Base-by-base conservation (phyloP, 2,888 invertebrate species). In the Prosopocoilus inquinatus region DNA sequence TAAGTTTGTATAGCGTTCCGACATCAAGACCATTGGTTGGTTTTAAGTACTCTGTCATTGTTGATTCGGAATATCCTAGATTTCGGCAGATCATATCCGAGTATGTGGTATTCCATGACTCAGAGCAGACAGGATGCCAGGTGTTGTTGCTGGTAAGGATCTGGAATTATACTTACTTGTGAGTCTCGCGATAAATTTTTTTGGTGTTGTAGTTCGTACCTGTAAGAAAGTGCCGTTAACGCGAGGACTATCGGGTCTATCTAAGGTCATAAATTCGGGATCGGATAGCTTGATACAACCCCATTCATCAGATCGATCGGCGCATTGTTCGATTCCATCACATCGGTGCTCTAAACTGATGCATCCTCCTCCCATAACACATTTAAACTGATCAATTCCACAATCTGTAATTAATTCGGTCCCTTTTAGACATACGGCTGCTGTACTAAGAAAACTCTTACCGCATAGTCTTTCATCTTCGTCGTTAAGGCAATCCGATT, bases 251-350 rank as follows among this genome's bases (percentile, higher is more conserved):
- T 56, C 53, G 38, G 53, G 52, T 28, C 20, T 28, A 9, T 49
- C 58, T 36, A 57, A 62, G 32, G 47, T 50, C 20, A 59, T 61
- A 12, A n/a, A 41, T 12, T 32, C 54, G 4, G 43, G 28, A 8
- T 9, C 8, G 13, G 58, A 58, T 20, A 68, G 57, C 44, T 65
- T 61, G 9, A 74, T 63, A 63, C 86, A 86, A 48, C 79, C 75
- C 82, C 84, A 84, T 72, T 86, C 85, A 65, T 86, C 86, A 1
- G 84, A 85, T 55, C 75, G 75, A 68, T 86, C 86, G 0, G 82
- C 78, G 64, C 86, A 86, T 60, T 86, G 80, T 28, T 79, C 77
- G 15, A 80, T 72, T 1, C 85, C 85, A 67, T 86, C 84, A 66
- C 86, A 86, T 2, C 81, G 70, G 59, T 80, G 75, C 13, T 72